Percentiles rank a stretch among this genome's conserved stretches.
Conservation (phyloP, 2,888 invertebrate species). For the Electrophaes corylata region DNA sequence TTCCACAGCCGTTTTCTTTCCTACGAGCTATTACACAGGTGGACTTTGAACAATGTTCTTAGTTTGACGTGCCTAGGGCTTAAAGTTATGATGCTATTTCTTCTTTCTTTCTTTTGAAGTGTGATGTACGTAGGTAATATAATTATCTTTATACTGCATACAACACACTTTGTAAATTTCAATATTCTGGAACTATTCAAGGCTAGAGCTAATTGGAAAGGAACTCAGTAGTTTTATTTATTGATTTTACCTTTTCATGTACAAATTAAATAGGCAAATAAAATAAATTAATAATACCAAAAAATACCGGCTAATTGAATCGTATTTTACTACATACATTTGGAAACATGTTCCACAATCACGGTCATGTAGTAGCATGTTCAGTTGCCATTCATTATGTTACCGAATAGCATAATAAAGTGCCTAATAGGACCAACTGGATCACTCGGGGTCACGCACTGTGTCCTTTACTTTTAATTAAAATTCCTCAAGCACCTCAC, state of each 20-base stretch:
- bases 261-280: neutral
- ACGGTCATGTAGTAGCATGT: slow-evolving; percentile 49
- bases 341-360: slow-evolving; percentile 24
- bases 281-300: slow-evolving; percentile 19
- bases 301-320: slow-evolving; percentile 42
- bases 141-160: no score
- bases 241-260: neutral
- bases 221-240: neutral
- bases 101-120: no score
- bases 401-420: slow-evolving; percentile 57
- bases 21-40: no score
- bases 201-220: no score
- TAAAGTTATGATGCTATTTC: no score
- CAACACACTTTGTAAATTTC: no score
- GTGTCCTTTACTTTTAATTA: slow-evolving; percentile 35
- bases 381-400: slow-evolving; percentile 54
- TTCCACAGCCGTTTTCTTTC: no score
- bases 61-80: no score
- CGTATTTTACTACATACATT: slow-evolving; percentile 37
- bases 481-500: slow-evolving; percentile 1
- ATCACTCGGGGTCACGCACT: slow-evolving; percentile 58
- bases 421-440: slow-evolving; percentile 43
- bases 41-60: no score
- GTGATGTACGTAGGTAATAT: no score
- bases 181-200: no score